Percentiles rank a stretch among this genome's conserved stretches.
phyloP scores from a whole-genome alignment of 2,113 vertebrate species.

The Rafetus swinhoei region DNA sequence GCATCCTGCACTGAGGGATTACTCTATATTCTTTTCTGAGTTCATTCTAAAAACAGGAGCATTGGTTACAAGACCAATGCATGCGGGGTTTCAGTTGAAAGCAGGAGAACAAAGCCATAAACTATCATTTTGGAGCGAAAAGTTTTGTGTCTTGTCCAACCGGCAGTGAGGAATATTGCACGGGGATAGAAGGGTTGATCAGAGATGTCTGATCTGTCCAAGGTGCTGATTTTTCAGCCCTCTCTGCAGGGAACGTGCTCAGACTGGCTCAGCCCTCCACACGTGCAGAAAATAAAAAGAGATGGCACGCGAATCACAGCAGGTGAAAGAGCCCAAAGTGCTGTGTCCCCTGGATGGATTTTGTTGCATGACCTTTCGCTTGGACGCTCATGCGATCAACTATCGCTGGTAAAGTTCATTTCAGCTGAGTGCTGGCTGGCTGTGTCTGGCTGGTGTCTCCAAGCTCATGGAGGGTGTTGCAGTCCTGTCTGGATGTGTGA shows the following conservation, averaged over 20 bases:
- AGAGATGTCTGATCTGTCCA: not conserved
- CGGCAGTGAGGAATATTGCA: accelerated
- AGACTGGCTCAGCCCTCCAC: not conserved
- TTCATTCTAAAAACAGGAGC: not conserved
- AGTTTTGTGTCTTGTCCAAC: not conserved
- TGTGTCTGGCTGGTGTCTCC: too few relatives aligned
- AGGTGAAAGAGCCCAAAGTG: not conserved
- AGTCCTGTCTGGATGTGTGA: not conserved
- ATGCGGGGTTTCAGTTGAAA: not conserved
- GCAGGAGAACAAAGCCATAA: not conserved
- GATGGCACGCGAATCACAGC: not conserved
- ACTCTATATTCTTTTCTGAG: not conserved
- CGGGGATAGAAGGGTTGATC: accelerated
- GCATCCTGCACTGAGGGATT: not conserved
- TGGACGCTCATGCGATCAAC: not conserved
- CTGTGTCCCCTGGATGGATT: not conserved
- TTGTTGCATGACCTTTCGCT: not conserved
- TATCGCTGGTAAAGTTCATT: not conserved
- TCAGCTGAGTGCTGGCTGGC: not conserved
- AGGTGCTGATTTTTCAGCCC: not conserved
- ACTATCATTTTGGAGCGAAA: not conserved
- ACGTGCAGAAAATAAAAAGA: not conserved
- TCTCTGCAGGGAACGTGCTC: not conserved
- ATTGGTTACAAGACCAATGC: not conserved
- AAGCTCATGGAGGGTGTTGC: not conserved